Evolutionary conservation across 1,140 invertebrate species (phyloP).

Genomic region (Latrodectus geometricus): DNA sequence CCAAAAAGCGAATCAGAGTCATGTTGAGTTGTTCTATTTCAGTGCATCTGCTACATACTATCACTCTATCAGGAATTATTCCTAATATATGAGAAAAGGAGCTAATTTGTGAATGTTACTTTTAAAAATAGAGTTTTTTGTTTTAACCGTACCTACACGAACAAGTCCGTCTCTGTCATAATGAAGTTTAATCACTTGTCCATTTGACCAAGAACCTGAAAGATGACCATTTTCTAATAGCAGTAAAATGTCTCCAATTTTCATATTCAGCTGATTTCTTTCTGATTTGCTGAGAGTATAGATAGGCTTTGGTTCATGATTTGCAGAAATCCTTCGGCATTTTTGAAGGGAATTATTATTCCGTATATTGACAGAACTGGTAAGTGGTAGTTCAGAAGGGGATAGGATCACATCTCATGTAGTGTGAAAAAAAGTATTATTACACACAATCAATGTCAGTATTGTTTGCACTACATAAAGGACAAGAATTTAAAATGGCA

Average conservation of each 20-base stretch:
- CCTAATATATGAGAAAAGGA: too few relatives aligned
- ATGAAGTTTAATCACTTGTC: too few relatives aligned
- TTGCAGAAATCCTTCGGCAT: neutral
- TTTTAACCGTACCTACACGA: too few relatives aligned
- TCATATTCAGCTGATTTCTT: neutral
- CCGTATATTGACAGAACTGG: neutral
- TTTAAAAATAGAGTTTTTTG: too few relatives aligned
- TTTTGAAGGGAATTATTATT: neutral
- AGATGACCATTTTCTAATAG: neutral
- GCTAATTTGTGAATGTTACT: too few relatives aligned
- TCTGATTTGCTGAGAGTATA: constrained; percentile 2
- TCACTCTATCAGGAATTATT: too few relatives aligned
- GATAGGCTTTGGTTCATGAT: neutral
- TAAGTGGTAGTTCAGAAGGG: neutral
- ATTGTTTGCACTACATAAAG: constrained; percentile 2
- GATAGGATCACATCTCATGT: neutral
- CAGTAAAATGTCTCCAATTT: neutral
- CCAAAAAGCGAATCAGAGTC: too few relatives aligned
- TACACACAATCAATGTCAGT: neutral
- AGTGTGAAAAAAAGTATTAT: neutral
- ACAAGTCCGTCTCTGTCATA: too few relatives aligned
- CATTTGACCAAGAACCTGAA: neutral
- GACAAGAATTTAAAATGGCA: constrained; percentile 34
- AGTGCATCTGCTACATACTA: too few relatives aligned
- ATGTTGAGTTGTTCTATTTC: too few relatives aligned